Conservation (phyloP, 2,888 invertebrate genomes). For the Kryphioiulus occultus region DNA sequence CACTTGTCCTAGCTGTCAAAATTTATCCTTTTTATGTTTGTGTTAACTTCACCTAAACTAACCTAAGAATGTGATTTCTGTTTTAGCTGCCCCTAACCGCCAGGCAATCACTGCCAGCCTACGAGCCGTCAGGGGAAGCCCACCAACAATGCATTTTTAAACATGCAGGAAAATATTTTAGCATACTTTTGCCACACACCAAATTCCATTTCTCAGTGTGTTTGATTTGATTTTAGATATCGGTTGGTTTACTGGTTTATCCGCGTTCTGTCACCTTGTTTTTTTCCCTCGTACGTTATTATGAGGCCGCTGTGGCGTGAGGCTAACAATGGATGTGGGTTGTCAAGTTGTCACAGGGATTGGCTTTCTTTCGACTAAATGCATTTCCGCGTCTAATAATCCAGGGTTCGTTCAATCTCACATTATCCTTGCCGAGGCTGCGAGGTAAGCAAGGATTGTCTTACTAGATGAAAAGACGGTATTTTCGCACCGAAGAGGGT, state of each 20-base stretch:
- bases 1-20: no score
- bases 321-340: constrained; percentile 1
- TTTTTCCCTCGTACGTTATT: background rate
- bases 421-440: background rate
- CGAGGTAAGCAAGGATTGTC: background rate
- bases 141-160: no score
- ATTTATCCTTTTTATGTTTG: no score
- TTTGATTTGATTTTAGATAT: no score
- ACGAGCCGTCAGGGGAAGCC: no score
- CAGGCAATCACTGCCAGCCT: no score
- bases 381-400: constrained; percentile 5
- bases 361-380: background rate
- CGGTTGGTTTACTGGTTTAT: no score
- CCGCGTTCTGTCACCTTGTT: background rate
- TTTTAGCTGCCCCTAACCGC: no score
- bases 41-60: no score
- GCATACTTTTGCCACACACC: no score
- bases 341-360: constrained; percentile 1
- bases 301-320: background rate
- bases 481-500: background rate
- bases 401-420: background rate
- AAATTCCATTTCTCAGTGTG: background rate
- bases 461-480: background rate
- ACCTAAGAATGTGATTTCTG: no score
- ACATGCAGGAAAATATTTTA: no score